Evolutionary conservation across 2,797 vertebrate species (phyloP), one percentile per base, ranked within the genome.

Genomic region (Zenarchopterus dispar): DNA sequence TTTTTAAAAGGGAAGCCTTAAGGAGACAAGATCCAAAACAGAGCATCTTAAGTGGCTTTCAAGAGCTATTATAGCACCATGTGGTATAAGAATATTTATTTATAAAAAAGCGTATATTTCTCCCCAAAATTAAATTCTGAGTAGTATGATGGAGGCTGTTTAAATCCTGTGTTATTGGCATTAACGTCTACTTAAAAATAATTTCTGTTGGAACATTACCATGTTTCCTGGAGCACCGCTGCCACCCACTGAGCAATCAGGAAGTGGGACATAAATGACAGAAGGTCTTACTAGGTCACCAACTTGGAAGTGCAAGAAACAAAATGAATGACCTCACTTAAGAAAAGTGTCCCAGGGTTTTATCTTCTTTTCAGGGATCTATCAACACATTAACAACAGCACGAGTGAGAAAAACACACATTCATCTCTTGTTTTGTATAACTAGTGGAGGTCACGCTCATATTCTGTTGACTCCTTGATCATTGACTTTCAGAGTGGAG

Each of bases 381-480:
- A 13, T 31, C 26, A 42, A 46, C 13, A n/a, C 10, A 1, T 0
- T 1, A 31, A 45, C 46, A 44, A 31, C 9, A 28, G 45, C 41
- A 23, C 19, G n/a, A 52, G 26, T n/a, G 67, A 52, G 16, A 18
- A 36, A 64, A 23, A 36, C n/a, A 31, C 16, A 13, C 69, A 52
- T 45, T 6, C 36, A 19, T 45, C 26, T 42, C 54, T 8, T 9
- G 19, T n/a, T 16, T 9, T 66, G 62, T 51, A 43, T 48, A 52
- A 56, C 59, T 23, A 13, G 52, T 24, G 50, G 64, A 60, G 24
- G 49, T 0, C n/a, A 43, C 42, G 4, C 62, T 52, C 48, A 2
- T 56, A 28, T 77, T 81, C 75, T 82, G 88, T 82, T 85, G 80
- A 86, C 81, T 80, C 77, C 86, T 88, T 91, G 89, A 89, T 91